Base-by-base conservation (phyloP, 2,797 vertebrate genomes). In the Neosalanx taihuensis region DNA sequence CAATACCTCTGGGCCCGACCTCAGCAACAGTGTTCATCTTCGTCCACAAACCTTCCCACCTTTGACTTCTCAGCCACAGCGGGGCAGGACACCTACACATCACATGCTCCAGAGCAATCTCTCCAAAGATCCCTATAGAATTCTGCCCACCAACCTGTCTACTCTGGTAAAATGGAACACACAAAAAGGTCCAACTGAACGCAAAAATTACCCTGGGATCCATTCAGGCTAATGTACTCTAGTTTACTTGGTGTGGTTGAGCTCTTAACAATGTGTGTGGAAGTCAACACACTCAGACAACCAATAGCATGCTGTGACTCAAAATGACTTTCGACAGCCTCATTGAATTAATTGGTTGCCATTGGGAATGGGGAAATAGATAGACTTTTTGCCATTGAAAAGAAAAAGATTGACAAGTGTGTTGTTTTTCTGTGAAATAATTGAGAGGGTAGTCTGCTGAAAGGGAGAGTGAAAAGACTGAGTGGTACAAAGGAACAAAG, bases 341-440 rank as follows among this genome's bases (percentile, higher is more conserved):
- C 83, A 89, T 91, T 84, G 71, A 86, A 88, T 88, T 89, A 91
- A 92, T 89, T 91, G 88, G 72, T 78, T 83, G 77, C 76, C 87
- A 82, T 84, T 77, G 78, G 79, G 81, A 67, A 76, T 79, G 83
- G 74, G 77, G 80, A 82, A 88, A 81, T 76, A 82, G 82, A 83
- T 81, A 78, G 81, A 81, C 83, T 82, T 89, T 91, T 90, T 89
- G 76, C 85, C 86, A 79, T 78, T 87, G 85, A 90, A 89, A 86
- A 64, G 68, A 81, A 72, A 84, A 81, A 83, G 87, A 91, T 73
- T 89, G 90, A 88, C 89, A 87, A 84, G 79, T 58, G 26, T 9
- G 72, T 78, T 81, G 81, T 83, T 88, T 84, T 82, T 71, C 64
- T 78, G 66, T 3, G 65, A 84, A 85, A 86, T 84, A 88, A 87